Conservation (phyloP, 2,888 invertebrate genomes). For the Halictus quadricinctus region DNA sequence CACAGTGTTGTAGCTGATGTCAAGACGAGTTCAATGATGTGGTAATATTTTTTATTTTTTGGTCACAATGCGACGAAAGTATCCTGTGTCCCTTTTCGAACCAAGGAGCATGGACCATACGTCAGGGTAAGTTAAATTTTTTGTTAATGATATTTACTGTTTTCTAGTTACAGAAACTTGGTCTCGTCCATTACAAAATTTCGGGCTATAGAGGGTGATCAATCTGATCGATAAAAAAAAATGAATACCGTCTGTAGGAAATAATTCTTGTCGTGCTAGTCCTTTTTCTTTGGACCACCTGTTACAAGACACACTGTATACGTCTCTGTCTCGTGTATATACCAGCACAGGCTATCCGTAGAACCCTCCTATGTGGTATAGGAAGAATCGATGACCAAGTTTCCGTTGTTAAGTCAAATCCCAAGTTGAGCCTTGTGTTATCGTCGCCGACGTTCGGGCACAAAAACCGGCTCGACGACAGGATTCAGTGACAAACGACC, state of each 20-base stretch:
- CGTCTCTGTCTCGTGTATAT: constrained; percentile 34
- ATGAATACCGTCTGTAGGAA: not conserved
- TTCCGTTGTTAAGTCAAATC: constrained; percentile 68
- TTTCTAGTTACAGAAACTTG: too few relatives aligned
- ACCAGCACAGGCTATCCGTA: constrained; percentile 35
- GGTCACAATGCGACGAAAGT: too few relatives aligned
- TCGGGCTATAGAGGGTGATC: too few relatives aligned
- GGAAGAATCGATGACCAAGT: constrained; percentile 64
- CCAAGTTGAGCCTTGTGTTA: constrained; percentile 57
- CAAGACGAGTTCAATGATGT: too few relatives aligned
- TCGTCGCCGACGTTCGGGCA: constrained; percentile 44
- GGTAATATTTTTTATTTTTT: too few relatives aligned
- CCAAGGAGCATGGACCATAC: too few relatives aligned
- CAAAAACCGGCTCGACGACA: constrained; percentile 70
- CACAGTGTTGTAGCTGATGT: too few relatives aligned
- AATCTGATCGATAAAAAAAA: not conserved
- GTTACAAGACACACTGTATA: constrained; percentile 7
- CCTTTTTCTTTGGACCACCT: constrained; percentile 3
- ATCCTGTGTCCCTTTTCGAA: too few relatives aligned
- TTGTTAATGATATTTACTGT: too few relatives aligned
- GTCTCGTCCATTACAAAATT: too few relatives aligned
- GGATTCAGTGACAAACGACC: constrained; percentile 71
- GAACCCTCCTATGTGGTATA: constrained; percentile 19
- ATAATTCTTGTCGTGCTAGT: not conserved
- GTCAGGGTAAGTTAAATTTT: too few relatives aligned